A percentile compares a stretch with the other conserved stretches of the same genome.
Evolutionary conservation across 2,797 vertebrate genomes (phyloP).

Genomic region (Tenualosa ilisha): DNA sequence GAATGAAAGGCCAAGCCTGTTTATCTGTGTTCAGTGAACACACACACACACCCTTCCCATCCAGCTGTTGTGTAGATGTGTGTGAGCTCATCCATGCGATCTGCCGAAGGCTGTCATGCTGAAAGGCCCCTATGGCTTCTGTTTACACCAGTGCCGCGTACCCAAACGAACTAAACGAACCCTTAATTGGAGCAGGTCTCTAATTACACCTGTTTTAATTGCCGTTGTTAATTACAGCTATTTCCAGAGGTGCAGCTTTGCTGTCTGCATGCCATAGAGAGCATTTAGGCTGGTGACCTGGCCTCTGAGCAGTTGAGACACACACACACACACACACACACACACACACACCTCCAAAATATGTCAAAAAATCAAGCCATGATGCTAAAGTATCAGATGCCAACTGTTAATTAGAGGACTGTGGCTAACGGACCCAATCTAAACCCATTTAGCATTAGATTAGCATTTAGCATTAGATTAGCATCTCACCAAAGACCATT

Average conservation of each 20-base stretch:
- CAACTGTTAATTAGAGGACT: background rate
- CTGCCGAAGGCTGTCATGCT: background rate
- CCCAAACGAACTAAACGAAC: constrained; percentile 54
- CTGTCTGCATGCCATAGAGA: background rate
- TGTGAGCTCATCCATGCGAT: background rate
- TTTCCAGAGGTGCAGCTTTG: constrained; percentile 14
- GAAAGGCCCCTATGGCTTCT: constrained; percentile 25
- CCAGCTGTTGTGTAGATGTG: background rate
- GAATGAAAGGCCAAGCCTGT: background rate
- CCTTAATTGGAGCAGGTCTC: constrained; percentile 58
- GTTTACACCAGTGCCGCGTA: constrained; percentile 39
- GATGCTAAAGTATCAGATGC: background rate
- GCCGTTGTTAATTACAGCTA: constrained; percentile 51
- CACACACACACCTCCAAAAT: background rate
- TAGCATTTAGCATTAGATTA: no score
- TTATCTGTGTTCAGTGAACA: background rate
- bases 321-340: no score
- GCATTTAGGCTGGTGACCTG: background rate
- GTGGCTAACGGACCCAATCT: background rate
- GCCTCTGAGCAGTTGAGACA: background rate
- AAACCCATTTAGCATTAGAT: no score
- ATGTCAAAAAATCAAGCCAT: background rate
- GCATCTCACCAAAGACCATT: no score
- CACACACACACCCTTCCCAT: background rate
- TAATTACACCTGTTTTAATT: constrained; percentile 60